phyloP scores from a whole-genome alignment of 2,888 invertebrate species.

The Hemithea aestivaria region DNA sequence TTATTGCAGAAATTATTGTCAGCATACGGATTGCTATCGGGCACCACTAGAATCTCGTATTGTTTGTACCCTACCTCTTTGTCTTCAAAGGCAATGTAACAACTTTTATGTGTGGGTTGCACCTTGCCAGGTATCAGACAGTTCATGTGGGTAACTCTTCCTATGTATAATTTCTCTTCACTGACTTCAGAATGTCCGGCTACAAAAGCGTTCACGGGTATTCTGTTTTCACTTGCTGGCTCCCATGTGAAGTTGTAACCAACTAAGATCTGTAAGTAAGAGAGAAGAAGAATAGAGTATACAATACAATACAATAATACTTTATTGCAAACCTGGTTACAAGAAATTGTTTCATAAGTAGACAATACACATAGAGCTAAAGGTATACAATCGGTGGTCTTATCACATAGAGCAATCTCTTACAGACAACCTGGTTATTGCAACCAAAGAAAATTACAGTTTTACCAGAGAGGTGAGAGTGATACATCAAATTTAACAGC shows the following conservation, averaged over 20 bases:
- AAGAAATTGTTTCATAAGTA: too few relatives aligned
- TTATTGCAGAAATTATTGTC: slow-evolving; percentile 1
- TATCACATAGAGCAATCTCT: too few relatives aligned
- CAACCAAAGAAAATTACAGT: too few relatives aligned
- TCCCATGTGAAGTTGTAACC: slow-evolving; percentile 74
- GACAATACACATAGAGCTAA: too few relatives aligned
- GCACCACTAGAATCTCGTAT: slow-evolving; percentile 47
- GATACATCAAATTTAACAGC: too few relatives aligned
- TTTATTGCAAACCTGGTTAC: too few relatives aligned
- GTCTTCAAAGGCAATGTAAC: slow-evolving; percentile 82
- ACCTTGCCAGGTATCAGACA: slow-evolving; percentile 90
- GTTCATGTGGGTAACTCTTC: slow-evolving; percentile 84
- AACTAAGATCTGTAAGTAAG: slow-evolving; percentile 55
- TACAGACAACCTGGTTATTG: too few relatives aligned
- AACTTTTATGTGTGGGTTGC: slow-evolving; percentile 81
- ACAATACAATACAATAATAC: too few relatives aligned
- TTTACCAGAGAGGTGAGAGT: too few relatives aligned
- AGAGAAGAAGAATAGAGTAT: too few relatives aligned
- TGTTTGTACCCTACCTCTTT: slow-evolving; percentile 36
- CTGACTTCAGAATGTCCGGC: slow-evolving; percentile 77
- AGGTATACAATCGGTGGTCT: too few relatives aligned
- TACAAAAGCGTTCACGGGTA: slow-evolving; percentile 84
- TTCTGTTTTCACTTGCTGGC: slow-evolving; percentile 70
- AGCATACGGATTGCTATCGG: slow-evolving; percentile 26
- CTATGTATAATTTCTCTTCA: slow-evolving; percentile 78